phyloP scores from a whole-genome alignment of 2,888 invertebrate genomes.

The Sarcophaga caerulescens region DNA sequence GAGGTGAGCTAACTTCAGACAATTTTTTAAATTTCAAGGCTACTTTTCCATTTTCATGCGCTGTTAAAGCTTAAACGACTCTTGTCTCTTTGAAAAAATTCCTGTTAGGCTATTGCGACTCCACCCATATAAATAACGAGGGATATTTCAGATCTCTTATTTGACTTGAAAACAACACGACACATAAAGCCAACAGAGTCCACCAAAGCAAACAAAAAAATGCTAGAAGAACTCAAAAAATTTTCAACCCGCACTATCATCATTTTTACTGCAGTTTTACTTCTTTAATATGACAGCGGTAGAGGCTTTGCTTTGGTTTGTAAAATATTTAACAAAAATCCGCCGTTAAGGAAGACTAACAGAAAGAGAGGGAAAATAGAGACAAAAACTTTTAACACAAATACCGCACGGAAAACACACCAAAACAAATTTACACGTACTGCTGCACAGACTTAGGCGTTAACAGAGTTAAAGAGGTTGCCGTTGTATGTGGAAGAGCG shows the following conservation, averaged over 20 bases:
- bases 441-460: too few relatives aligned
- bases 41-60: background rate
- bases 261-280: background rate
- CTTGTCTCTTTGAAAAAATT: background rate
- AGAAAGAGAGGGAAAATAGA: background rate
- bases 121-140: constrained; percentile 3
- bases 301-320: background rate
- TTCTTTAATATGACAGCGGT: background rate
- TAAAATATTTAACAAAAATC: background rate
- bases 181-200: constrained; percentile 14
- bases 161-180: constrained; percentile 7
- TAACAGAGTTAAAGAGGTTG: too few relatives aligned
- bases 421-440: too few relatives aligned
- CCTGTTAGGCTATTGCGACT: background rate
- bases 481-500: too few relatives aligned
- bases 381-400: background rate
- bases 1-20: background rate
- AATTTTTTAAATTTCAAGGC: background rate
- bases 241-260: constrained; percentile 2
- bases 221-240: background rate
- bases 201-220: background rate
- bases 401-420: too few relatives aligned
- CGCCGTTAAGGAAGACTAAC: background rate
- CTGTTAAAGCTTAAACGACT: background rate
- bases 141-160: constrained; percentile 24